Conservation (phyloP, 2,797 vertebrate genomes). For the Thripadectes ignobilis region DNA sequence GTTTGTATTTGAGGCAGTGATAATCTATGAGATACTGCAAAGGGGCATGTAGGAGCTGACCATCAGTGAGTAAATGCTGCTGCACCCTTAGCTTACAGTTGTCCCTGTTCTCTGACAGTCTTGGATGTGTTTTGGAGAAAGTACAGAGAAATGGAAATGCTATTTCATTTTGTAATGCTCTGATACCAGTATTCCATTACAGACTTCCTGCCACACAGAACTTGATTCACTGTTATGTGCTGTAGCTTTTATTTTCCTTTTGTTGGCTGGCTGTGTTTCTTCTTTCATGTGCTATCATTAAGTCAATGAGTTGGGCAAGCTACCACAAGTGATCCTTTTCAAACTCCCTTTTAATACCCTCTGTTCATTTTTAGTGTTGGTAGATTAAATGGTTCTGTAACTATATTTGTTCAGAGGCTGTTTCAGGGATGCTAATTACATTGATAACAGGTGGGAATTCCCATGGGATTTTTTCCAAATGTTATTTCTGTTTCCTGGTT, state of each 20-base stretch:
- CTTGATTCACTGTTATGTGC: not conserved
- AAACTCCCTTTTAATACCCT: slow-evolving; percentile 16
- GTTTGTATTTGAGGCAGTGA: not conserved
- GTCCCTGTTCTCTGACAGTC: not conserved
- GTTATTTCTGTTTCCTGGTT: slow-evolving; percentile 34
- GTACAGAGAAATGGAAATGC: not conserved
- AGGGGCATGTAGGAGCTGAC: not conserved
- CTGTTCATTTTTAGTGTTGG: slow-evolving; percentile 26
- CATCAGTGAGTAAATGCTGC: not conserved
- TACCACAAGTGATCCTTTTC: not conserved
- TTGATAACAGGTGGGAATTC: slow-evolving; percentile 59
- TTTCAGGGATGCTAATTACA: slow-evolving; percentile 42
- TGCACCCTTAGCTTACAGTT: not conserved
- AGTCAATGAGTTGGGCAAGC: slow-evolving; percentile 13
- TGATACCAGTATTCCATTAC: not conserved
- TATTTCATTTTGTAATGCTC: not conserved
- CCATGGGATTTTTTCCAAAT: slow-evolving; percentile 46
- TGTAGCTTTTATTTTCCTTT: slow-evolving; percentile 16
- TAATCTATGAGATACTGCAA: not conserved
- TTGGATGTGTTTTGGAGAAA: not conserved
- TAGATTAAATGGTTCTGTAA: slow-evolving; percentile 49
- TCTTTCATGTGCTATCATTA: slow-evolving; percentile 13
- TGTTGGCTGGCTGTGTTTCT: not conserved
- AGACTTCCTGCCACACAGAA: not conserved
- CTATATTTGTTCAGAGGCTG: slow-evolving; percentile 24